Percentiles rank a stretch among this genome's conserved stretches.
These are phyloP conservation scores for Halesus radiatus DNA, from an alignment of 1,140 invertebrate genomes.

Conservation along the genomic window DNA sequence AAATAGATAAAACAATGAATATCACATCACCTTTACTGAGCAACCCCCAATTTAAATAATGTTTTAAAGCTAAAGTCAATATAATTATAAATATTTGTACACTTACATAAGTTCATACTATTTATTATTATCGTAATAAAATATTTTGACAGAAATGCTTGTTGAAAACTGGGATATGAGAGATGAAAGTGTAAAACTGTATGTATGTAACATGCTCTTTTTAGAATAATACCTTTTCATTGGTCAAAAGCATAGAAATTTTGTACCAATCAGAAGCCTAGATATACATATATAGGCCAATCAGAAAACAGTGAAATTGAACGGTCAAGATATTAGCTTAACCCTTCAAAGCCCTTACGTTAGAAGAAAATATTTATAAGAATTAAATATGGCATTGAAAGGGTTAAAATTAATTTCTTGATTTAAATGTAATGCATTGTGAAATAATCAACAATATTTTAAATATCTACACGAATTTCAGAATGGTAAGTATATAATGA, in stretches of 20 bases:
- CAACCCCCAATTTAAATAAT: constrained; percentile 1
- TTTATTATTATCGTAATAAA: neutral
- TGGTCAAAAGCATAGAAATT: too few relatives aligned
- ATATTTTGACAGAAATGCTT: constrained; percentile 8
- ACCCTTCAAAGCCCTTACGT: too few relatives aligned
- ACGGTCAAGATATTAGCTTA: too few relatives aligned
- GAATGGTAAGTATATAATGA: neutral
- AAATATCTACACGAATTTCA: neutral
- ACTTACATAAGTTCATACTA: constrained; percentile 5
- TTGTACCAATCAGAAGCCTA: too few relatives aligned
- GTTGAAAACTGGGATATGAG: neutral
- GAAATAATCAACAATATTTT: neutral
- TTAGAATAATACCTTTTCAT: too few relatives aligned
- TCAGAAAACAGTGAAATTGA: too few relatives aligned
- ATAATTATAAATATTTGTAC: constrained; percentile 18
- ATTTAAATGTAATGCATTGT: neutral
- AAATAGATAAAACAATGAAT: too few relatives aligned
- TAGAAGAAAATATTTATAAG: neutral
- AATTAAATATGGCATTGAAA: neutral
- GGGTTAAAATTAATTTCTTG: neutral
- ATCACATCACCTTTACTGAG: neutral
- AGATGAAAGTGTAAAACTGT: too few relatives aligned
- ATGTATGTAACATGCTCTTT: too few relatives aligned
- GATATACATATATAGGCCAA: too few relatives aligned
- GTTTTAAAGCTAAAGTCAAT: neutral